These are phyloP conservation scores for Frankliniella fusca DNA, from an alignment of 2,888 invertebrate species.

Conservation along the genomic window DNA sequence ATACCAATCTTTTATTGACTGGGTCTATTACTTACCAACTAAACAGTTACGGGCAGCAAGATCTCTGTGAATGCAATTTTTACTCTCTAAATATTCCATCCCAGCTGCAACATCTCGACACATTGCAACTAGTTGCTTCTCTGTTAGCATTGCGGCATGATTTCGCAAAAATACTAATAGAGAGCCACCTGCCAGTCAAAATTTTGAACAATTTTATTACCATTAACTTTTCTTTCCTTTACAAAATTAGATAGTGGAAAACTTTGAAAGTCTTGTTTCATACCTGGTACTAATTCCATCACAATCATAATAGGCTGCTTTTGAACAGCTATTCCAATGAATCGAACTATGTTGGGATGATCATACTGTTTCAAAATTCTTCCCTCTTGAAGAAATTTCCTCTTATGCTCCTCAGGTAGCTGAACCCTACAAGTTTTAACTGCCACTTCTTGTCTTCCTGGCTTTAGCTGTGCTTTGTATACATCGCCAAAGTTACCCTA, in stretches of 20 bases:
- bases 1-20: background rate
- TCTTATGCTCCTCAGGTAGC: slow-evolving; percentile 86
- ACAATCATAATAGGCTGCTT: slow-evolving; percentile 99
- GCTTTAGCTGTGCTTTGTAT: slow-evolving; percentile 81
- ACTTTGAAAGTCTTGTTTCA: slow-evolving; percentile 15
- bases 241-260: slow-evolving; percentile 26
- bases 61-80: slow-evolving; percentile 94
- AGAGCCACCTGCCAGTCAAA: slow-evolving; percentile 67
- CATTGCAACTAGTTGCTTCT: slow-evolving; percentile 74
- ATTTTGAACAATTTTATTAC: background rate
- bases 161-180: slow-evolving; percentile 82
- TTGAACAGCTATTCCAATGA: slow-evolving; percentile 96
- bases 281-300: slow-evolving; percentile 92
- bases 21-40: slow-evolving; percentile 56
- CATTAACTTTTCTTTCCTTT: background rate
- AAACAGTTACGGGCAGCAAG: slow-evolving; percentile 92
- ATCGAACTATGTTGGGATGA: slow-evolving; percentile 91
- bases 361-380: slow-evolving; percentile 93
- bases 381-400: slow-evolving; percentile 92
- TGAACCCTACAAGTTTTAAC: slow-evolving; percentile 94
- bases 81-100: slow-evolving; percentile 92
- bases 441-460: slow-evolving; percentile 81
- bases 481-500: slow-evolving; percentile 98
- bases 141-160: slow-evolving; percentile 61
- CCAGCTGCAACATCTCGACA: slow-evolving; percentile 90